Evolutionary conservation across 2,888 invertebrate genomes (phyloP).

Genomic region (Pemphredon lugubris): DNA sequence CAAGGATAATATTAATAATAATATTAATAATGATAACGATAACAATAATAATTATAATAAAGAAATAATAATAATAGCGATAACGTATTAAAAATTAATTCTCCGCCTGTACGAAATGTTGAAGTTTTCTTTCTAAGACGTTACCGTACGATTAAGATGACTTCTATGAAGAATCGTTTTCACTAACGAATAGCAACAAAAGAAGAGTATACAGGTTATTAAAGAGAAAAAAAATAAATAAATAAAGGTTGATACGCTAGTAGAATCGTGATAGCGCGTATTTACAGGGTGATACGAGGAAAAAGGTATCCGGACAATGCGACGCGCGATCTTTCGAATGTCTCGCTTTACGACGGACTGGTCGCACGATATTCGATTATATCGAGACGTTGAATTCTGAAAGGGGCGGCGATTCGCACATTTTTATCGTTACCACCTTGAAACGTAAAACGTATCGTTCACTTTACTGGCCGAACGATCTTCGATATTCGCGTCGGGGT

Average conservation of each 20-base stretch:
- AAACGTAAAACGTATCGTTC: too few relatives aligned
- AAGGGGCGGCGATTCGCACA: conserved; percentile 23
- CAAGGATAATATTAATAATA: conserved; percentile 58
- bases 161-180: conserved; percentile 51
- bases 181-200: conserved; percentile 31
- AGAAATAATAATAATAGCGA: conserved; percentile 33
- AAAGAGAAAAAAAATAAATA: conserved; percentile 3
- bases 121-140: conserved; percentile 59
- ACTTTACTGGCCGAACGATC: too few relatives aligned
- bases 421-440: too few relatives aligned
- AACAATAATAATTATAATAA: conserved; percentile 51
- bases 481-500: too few relatives aligned
- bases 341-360: conserved; percentile 32
- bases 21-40: conserved; percentile 52
- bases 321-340: conserved; percentile 63
- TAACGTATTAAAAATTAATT: conserved; percentile 54
- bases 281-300: conserved; percentile 60
- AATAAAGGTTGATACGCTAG: conserved; percentile 52
- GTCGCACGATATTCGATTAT: too few relatives aligned
- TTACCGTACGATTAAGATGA: conserved; percentile 58
- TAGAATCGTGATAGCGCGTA: conserved; percentile 55
- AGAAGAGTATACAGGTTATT: conserved; percentile 7
- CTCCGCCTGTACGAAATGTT: conserved; percentile 62
- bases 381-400: too few relatives aligned
- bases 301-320: conserved; percentile 39